Percentiles rank a stretch among this genome's conserved stretches.
Evolutionary conservation across 1,140 invertebrate species (phyloP).

Genomic region (Brachionus koreanus): DNA sequence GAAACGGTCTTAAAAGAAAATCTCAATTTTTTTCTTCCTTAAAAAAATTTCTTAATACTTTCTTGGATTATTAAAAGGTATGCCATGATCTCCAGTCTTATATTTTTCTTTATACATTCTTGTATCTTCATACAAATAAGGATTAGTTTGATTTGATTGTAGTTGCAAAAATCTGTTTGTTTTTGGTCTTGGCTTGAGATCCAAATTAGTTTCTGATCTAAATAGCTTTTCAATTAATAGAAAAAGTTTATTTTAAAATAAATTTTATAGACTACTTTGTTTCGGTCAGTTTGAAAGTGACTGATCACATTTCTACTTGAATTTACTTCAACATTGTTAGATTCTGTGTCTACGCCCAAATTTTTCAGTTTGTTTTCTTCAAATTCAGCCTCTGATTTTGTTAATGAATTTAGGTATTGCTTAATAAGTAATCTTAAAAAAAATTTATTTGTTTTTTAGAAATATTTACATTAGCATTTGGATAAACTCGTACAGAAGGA

Average conservation of each 20-base stretch:
- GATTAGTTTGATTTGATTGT: slow-evolving; percentile 27
- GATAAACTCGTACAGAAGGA: neutral
- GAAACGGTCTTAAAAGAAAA: slow-evolving; percentile 10
- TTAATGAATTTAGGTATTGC: slow-evolving; percentile 6
- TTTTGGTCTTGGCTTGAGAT: neutral
- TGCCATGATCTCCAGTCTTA: slow-evolving; percentile 29
- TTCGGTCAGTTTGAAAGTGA: neutral
- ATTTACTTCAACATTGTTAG: neutral
- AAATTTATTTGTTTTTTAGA: neutral
- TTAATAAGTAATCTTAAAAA: neutral
- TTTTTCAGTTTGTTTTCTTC: slow-evolving; percentile 9
- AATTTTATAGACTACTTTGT: neutral
- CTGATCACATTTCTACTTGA: neutral
- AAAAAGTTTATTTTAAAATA: neutral
- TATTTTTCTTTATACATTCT: slow-evolving; percentile 44
- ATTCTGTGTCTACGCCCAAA: neutral
- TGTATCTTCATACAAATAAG: slow-evolving; percentile 32
- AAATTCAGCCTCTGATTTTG: neutral
- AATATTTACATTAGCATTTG: slow-evolving; percentile 21
- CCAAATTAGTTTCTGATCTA: slow-evolving; percentile 24
- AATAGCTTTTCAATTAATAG: neutral
- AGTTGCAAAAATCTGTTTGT: neutral
- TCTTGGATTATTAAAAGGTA: slow-evolving; percentile 4
- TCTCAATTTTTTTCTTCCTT: neutral
- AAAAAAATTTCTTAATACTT: neutral